phyloP scores from a whole-genome alignment of 2,888 invertebrate genomes.

The Lithophane leautieri region DNA sequence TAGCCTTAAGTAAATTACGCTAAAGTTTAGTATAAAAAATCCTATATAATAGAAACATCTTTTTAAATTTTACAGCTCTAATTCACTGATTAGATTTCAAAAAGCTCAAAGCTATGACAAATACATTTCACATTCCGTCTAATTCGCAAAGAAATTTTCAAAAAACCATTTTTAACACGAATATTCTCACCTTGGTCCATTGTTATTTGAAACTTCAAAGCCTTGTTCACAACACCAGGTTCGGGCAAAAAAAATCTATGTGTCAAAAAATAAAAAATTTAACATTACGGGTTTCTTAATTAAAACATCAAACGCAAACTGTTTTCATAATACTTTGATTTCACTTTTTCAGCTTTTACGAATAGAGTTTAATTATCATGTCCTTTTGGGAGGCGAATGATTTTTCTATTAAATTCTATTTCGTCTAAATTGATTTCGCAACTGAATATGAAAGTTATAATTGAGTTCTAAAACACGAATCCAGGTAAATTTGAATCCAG shows the following conservation, averaged over 20 bases:
- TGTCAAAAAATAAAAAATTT: slow-evolving; percentile 61
- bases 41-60: not conserved
- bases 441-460: slow-evolving; percentile 51
- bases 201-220: slow-evolving; percentile 67
- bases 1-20: not conserved
- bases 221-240: slow-evolving; percentile 39
- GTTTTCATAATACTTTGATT: slow-evolving; percentile 60
- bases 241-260: slow-evolving; percentile 48
- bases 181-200: slow-evolving; percentile 25
- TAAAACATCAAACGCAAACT: slow-evolving; percentile 72
- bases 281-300: slow-evolving; percentile 65
- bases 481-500: slow-evolving; percentile 48
- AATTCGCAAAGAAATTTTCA: not conserved
- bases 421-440: slow-evolving; percentile 42
- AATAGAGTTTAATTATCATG: slow-evolving; percentile 43
- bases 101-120: not conserved
- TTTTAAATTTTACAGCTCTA: not conserved
- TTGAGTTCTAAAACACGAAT: slow-evolving; percentile 36
- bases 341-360: slow-evolving; percentile 38
- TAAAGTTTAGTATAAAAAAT: not conserved
- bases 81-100: not conserved
- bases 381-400: slow-evolving; percentile 4
- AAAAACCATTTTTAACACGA: slow-evolving; percentile 10
- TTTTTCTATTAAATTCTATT: slow-evolving; percentile 44
- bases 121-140: slow-evolving; percentile 5